These are phyloP conservation scores for Drosophila kepulauana DNA, from an alignment of 1,140 invertebrate genomes.

Conservation along the genomic window DNA sequence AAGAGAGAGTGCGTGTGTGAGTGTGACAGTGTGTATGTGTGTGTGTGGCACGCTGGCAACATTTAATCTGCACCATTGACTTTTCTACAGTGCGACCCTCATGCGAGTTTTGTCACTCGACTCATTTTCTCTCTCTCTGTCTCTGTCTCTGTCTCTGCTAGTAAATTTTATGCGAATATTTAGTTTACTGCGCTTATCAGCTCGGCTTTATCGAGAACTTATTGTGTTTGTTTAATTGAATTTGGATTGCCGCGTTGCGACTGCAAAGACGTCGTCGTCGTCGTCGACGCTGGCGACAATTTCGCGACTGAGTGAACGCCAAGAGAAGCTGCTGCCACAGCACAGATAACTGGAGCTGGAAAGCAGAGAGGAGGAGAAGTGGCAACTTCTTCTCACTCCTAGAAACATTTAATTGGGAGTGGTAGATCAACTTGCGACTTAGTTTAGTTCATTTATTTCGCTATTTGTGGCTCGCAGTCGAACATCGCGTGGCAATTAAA, in stretches of 20 bases:
- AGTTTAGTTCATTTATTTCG: conserved; percentile 78
- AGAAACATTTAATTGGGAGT: conserved; percentile 69
- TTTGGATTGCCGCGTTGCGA: conserved; percentile 75
- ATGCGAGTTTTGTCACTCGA: conserved; percentile 36
- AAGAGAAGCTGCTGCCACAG: conserved; percentile 54
- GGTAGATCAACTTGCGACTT: conserved; percentile 74
- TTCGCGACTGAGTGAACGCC: conserved; percentile 72
- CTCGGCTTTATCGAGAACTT: conserved; percentile 82
- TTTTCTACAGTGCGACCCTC: conserved; percentile 58
- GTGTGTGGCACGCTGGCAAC: conserved; percentile 49
- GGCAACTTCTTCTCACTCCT: conserved; percentile 6
- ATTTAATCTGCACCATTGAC: conserved; percentile 85
- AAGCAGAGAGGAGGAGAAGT: background rate
- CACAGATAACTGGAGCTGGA: conserved; percentile 53
- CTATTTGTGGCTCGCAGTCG: conserved; percentile 31
- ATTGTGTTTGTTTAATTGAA: conserved; percentile 85
- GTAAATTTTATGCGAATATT: conserved; percentile 84
- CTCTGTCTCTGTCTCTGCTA: conserved; percentile 15
- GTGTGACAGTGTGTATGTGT: conserved; percentile 23
- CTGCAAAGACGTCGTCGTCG: conserved; percentile 33
- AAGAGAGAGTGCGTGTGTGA: conserved; percentile 19
- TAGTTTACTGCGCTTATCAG: conserved; percentile 80
- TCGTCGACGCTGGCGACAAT: conserved; percentile 65
- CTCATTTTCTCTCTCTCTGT: background rate
- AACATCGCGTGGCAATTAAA: conserved; percentile 63